Evolutionary conservation across 2,797 vertebrate species (phyloP).

Genomic region (Synaphobranchus kaupii): DNA sequence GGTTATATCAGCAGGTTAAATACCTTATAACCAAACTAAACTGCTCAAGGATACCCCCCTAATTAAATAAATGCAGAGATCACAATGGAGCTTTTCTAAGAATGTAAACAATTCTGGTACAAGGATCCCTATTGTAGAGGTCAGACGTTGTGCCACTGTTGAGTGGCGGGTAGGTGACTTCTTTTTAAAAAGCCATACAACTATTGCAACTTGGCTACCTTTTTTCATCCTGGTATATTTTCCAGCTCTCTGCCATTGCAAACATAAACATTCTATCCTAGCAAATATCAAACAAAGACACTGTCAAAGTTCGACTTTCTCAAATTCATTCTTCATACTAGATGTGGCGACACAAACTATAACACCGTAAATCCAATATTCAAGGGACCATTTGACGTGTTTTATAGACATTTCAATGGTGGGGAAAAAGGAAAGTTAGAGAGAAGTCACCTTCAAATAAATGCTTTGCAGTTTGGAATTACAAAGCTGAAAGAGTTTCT

Average conservation of each 20-base stretch:
- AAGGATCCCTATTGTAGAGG: background rate
- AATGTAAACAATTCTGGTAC: background rate
- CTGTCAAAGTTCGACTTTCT: slow-evolving; percentile 38
- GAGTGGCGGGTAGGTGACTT: too few species aligned
- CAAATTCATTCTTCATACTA: slow-evolving; percentile 43
- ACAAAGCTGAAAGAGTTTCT: slow-evolving; percentile 78
- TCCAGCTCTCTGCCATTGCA: background rate
- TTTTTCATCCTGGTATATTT: too few species aligned
- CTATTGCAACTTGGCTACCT: too few species aligned
- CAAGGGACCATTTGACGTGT: slow-evolving; percentile 65
- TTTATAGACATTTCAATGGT: slow-evolving; percentile 60
- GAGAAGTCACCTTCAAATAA: slow-evolving; percentile 80
- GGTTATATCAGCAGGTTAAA: slow-evolving; percentile 4
- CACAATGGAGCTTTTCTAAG: background rate
- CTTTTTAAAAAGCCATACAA: too few species aligned
- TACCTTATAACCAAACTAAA: background rate
- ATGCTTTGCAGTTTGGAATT: slow-evolving; percentile 69
- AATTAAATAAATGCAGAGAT: background rate
- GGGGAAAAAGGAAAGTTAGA: slow-evolving; percentile 63
- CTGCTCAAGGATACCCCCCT: background rate
- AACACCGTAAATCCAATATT: slow-evolving; percentile 52
- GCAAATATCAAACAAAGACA: slow-evolving; percentile 43
- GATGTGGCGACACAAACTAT: slow-evolving; percentile 53
- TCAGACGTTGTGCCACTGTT: too few species aligned
- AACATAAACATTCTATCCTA: background rate